Evolutionary conservation across 1,140 invertebrate species (phyloP).

Genomic region (Pristionchus pacificus): DNA sequence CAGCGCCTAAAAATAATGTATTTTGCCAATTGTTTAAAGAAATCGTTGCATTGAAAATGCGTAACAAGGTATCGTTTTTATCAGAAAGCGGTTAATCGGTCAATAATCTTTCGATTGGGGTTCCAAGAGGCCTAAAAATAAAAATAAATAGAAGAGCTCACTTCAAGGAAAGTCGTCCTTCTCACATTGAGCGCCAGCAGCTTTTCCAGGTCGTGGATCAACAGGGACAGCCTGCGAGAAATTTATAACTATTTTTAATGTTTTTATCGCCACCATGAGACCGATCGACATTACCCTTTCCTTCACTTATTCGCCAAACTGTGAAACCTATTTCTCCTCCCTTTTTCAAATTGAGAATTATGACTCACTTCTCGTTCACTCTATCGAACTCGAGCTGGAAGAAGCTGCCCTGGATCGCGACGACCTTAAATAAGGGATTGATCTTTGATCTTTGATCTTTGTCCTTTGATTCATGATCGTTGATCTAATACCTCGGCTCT

Average conservation of each 20-base stretch:
- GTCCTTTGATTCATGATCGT: background rate
- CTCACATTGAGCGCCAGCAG: background rate
- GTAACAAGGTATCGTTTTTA: too few relatives aligned
- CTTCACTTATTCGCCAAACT: too few relatives aligned
- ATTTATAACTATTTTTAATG: too few relatives aligned
- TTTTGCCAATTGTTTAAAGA: too few relatives aligned
- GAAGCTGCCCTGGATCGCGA: constrained; percentile 35
- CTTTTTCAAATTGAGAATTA: background rate
- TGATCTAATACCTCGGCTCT: background rate
- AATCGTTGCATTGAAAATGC: too few relatives aligned
- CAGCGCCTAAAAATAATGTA: background rate
- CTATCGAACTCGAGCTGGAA: constrained; percentile 37
- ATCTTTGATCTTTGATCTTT: background rate
- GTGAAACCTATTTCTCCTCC: too few relatives aligned
- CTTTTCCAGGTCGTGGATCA: background rate
- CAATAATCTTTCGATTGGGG: too few relatives aligned
- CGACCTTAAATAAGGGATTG: constrained; percentile 5
- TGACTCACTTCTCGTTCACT: constrained; percentile 30
- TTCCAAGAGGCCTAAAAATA: too few relatives aligned
- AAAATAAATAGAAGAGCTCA: too few relatives aligned
- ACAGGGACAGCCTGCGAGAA: background rate
- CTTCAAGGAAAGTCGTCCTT: background rate
- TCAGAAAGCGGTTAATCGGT: too few relatives aligned
- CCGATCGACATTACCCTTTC: too few relatives aligned
- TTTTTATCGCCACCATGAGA: too few relatives aligned